phyloP scores from a whole-genome alignment of 1,140 invertebrate species.

The Sinella curviseta region DNA sequence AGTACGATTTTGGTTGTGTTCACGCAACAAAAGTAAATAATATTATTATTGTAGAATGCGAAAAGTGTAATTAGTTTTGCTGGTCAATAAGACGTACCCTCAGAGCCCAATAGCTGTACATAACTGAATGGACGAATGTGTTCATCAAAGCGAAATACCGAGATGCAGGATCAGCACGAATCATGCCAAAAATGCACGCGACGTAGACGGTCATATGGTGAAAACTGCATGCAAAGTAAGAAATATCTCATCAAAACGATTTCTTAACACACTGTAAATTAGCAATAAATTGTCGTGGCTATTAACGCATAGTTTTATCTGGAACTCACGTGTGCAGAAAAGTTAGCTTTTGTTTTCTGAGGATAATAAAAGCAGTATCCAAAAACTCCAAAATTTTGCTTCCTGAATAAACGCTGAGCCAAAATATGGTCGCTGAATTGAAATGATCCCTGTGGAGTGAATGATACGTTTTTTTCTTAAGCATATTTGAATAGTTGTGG shows the following conservation, averaged over 20 bases:
- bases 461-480: no score
- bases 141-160: neutral
- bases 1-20: no score
- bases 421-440: neutral
- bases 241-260: neutral
- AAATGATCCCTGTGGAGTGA: neutral
- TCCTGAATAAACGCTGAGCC: neutral
- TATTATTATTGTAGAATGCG: no score
- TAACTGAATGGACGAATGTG: neutral
- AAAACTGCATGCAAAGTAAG: neutral
- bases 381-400: conserved; percentile 14
- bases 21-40: no score
- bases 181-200: neutral
- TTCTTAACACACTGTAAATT: no score
- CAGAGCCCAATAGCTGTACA: conserved; percentile 18
- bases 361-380: conserved; percentile 3
- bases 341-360: neutral
- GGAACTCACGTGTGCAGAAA: neutral
- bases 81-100: neutral
- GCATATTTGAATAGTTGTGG: no score
- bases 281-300: no score
- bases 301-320: neutral
- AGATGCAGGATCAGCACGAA: neutral
- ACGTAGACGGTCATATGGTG: neutral
- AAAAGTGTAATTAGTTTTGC: neutral